Percentiles rank a stretch among this genome's conserved stretches.
Evolutionary conservation across 2,888 invertebrate species (phyloP).

Genomic region (Tinea semifulvella): DNA sequence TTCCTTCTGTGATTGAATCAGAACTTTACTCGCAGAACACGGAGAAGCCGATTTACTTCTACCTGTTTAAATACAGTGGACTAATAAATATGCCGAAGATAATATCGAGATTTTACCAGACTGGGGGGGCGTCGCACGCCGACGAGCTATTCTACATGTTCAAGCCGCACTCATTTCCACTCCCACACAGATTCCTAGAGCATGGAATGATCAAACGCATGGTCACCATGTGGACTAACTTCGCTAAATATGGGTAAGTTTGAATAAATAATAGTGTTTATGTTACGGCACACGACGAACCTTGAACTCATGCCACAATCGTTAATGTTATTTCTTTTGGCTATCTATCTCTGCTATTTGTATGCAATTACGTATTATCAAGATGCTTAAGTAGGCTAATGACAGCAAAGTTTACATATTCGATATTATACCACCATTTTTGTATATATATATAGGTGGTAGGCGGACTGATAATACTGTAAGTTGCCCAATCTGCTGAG

Average conservation of each 20-base stretch:
- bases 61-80: slow-evolving; percentile 48
- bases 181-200: slow-evolving; percentile 42
- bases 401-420: no score
- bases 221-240: slow-evolving; percentile 57
- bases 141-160: slow-evolving; percentile 57
- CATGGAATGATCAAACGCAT: slow-evolving; percentile 40
- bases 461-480: no score
- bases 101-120: slow-evolving; percentile 34
- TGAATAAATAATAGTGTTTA: not conserved
- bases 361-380: no score
- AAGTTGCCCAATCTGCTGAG: no score
- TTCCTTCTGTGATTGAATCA: slow-evolving; percentile 43
- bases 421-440: no score
- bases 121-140: slow-evolving; percentile 49
- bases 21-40: slow-evolving; percentile 40
- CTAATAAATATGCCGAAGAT: slow-evolving; percentile 49
- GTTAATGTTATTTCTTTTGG: no score
- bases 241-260: slow-evolving; percentile 51
- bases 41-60: slow-evolving; percentile 48
- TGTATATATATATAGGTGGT: no score
- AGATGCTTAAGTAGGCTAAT: no score
- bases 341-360: no score
- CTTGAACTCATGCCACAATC: no score
- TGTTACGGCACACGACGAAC: no score
- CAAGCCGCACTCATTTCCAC: slow-evolving; percentile 44